Percentiles rank a stretch among this genome's conserved stretches.
Conservation (phyloP, 2,113 vertebrate species). For the Aleadryas rufinucha region DNA sequence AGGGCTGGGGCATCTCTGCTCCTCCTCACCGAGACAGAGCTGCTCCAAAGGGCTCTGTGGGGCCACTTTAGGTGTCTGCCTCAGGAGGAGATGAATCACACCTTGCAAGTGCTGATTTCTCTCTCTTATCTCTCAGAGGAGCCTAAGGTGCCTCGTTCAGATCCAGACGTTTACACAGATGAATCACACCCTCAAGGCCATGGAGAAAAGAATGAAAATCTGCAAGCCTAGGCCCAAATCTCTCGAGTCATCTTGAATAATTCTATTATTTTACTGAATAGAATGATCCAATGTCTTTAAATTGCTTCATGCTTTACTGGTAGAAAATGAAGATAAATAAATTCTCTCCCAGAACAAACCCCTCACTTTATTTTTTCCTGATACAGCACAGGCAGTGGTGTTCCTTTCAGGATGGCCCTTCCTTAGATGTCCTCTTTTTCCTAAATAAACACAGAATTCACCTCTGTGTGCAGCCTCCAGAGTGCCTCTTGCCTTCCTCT, state of each 20-base stretch:
- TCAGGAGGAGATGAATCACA: background rate
- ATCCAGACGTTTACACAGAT: background rate
- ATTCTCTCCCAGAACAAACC: background rate
- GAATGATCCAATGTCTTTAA: background rate
- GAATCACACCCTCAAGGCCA: constrained; percentile 25
- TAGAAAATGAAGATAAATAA: background rate
- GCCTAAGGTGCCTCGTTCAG: constrained; percentile 28
- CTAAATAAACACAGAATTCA: background rate
- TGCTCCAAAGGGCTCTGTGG: background rate
- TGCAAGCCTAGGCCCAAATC: constrained; percentile 5
- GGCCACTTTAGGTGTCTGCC: background rate
- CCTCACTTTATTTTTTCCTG: background rate
- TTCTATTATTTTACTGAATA: background rate
- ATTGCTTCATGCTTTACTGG: background rate
- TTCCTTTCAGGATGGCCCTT: background rate
- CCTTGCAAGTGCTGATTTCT: background rate
- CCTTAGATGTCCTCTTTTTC: background rate
- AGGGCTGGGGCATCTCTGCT: background rate
- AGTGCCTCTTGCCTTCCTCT: background rate
- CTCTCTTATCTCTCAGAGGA: background rate
- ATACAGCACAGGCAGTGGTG: background rate
- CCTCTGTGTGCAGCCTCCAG: background rate
- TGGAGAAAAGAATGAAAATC: background rate
- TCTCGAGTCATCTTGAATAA: background rate
- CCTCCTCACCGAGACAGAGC: background rate